Conservation (phyloP, 2,888 invertebrate genomes). For the Melanostoma mellinum region DNA sequence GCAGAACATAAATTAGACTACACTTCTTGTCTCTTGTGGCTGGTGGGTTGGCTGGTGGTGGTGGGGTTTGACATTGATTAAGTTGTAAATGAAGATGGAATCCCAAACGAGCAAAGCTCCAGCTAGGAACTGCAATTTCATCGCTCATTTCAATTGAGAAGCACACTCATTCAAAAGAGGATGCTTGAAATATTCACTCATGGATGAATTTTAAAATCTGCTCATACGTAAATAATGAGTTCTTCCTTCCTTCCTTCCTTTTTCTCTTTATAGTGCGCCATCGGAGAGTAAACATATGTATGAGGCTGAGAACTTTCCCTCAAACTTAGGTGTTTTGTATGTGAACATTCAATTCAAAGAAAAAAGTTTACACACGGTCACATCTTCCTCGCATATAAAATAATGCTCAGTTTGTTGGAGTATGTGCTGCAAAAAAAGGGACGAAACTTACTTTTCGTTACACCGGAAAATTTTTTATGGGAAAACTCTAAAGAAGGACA, state of each 20-base stretch:
- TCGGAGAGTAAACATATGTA: slow-evolving; percentile 20
- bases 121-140: slow-evolving; percentile 31
- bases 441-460: not conserved
- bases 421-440: slow-evolving; percentile 26
- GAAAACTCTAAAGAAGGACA: too few relatives aligned
- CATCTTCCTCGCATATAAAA: too few relatives aligned
- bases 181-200: slow-evolving; percentile 33
- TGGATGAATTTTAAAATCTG: slow-evolving; percentile 33
- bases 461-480: too few relatives aligned
- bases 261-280: not conserved
- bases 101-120: not conserved
- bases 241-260: slow-evolving; percentile 22
- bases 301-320: not conserved
- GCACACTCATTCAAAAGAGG: slow-evolving; percentile 8
- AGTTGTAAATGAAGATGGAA: slow-evolving; percentile 33
- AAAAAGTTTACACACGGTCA: too few relatives aligned
- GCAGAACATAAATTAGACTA: not conserved
- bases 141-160: slow-evolving; percentile 41
- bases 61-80: slow-evolving; percentile 48
- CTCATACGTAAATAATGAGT: slow-evolving; percentile 56
- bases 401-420: slow-evolving; percentile 10
- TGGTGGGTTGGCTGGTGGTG: not conserved
- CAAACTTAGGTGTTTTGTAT: not conserved
- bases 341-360: slow-evolving; percentile 1
- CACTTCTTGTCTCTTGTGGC: not conserved